Evolutionary conservation across 2,888 invertebrate species (phyloP).

Genomic region (Cryptops parisi): DNA sequence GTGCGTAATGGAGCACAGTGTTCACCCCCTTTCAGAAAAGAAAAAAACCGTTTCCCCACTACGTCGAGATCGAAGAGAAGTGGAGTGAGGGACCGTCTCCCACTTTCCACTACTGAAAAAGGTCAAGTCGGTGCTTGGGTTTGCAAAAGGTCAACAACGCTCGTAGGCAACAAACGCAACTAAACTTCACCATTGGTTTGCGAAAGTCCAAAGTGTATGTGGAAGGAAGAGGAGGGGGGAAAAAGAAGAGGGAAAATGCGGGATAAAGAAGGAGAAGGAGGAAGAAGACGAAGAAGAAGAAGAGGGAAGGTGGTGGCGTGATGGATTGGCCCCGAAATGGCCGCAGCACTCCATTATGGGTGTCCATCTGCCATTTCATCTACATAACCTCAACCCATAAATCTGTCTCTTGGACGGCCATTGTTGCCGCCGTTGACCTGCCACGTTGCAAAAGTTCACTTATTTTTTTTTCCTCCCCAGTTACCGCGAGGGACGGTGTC

Average conservation of each 20-base stretch:
- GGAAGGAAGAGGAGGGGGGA: not conserved
- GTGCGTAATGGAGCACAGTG: no score
- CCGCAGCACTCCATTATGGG: constrained; percentile 13
- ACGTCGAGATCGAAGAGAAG: no score
- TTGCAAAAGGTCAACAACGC: no score
- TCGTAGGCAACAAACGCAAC: no score
- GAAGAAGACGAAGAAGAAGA: not conserved
- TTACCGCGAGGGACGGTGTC: not conserved
- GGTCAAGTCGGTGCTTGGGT: no score
- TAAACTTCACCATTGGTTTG: no score
- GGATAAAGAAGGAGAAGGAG: not conserved
- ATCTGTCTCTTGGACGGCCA: constrained; percentile 6
- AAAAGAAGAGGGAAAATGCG: not conserved
- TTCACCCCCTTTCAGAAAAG: no score
- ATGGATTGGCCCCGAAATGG: constrained; percentile 13
- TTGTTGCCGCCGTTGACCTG: constrained; percentile 2
- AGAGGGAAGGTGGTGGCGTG: constrained; percentile 6
- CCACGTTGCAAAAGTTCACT: not conserved
- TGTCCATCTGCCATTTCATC: constrained; percentile 15
- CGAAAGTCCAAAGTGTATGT: no score
- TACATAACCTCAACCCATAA: constrained; percentile 13
- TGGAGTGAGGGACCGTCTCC: no score
- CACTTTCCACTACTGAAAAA: no score
- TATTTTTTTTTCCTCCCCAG: no score
- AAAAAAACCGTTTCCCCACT: no score